Evolutionary conservation across 2,888 invertebrate species (phyloP).

Genomic region (Pocota personata): DNA sequence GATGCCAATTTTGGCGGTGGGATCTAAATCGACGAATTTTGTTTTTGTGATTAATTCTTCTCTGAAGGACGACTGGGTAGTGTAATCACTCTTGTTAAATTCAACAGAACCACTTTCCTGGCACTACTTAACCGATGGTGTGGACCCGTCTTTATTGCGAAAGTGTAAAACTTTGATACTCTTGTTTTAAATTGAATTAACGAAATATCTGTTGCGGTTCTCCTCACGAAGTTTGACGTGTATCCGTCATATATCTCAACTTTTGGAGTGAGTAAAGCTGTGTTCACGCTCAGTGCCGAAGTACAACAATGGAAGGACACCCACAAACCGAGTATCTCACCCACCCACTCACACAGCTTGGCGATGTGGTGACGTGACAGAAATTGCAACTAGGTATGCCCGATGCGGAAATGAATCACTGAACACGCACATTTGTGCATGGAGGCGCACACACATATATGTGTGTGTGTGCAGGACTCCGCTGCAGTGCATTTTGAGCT

Average conservation of each 20-base stretch:
- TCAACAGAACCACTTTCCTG: background rate
- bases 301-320: slow-evolving; percentile 39
- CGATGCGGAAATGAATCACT: slow-evolving; percentile 72
- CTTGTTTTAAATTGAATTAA: background rate
- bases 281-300: background rate
- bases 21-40: slow-evolving; percentile 14
- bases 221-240: slow-evolving; percentile 1
- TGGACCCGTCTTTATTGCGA: background rate
- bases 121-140: background rate
- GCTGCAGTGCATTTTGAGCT: slow-evolving; percentile 26
- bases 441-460: slow-evolving; percentile 12
- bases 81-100: too few species aligned
- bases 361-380: slow-evolving; percentile 71
- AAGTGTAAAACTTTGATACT: background rate
- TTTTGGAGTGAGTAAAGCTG: background rate
- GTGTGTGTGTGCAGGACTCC: slow-evolving; percentile 20
- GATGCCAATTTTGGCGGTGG: slow-evolving; percentile 14
- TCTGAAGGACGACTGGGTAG: slow-evolving; percentile 36
- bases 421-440: slow-evolving; percentile 73
- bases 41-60: background rate
- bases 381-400: slow-evolving; percentile 70
- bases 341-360: slow-evolving; percentile 9
- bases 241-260: slow-evolving; percentile 29
- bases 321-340: slow-evolving; percentile 10
- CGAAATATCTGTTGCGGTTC: background rate